Percentiles rank a stretch among this genome's conserved stretches.
Conservation (phyloP, 2,797 vertebrate species). For the Parauchenoglanis punctatus region DNA sequence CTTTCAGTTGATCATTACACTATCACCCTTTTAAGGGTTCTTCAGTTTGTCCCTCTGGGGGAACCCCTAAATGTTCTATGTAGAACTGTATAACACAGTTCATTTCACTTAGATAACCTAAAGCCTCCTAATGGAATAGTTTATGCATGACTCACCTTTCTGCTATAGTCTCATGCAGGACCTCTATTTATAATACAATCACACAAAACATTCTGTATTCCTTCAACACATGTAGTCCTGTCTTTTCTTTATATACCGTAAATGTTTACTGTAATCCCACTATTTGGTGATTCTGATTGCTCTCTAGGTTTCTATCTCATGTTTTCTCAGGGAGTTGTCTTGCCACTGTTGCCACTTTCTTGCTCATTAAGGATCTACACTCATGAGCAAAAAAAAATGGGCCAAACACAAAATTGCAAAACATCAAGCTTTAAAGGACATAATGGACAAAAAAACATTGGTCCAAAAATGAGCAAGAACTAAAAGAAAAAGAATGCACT, state of each 20-base stretch:
- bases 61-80: background rate
- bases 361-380: background rate
- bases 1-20: background rate
- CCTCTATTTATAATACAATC: background rate
- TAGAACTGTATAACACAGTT: background rate
- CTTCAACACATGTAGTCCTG: background rate
- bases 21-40: background rate
- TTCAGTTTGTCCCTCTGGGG: background rate
- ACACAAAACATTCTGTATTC: background rate
- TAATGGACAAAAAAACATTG: too few relatives aligned
- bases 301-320: background rate
- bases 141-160: background rate
- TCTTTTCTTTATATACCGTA: background rate
- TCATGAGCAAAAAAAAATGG: too few relatives aligned
- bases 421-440: too few relatives aligned
- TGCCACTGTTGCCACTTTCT: background rate
- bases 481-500: too few relatives aligned
- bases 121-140: background rate
- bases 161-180: background rate
- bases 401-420: too few relatives aligned
- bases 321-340: background rate
- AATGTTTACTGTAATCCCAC: background rate
- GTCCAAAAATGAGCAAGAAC: too few relatives aligned
- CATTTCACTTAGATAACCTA: background rate
- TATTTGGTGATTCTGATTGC: background rate